These are phyloP conservation scores for Otis tarda DNA, from an alignment of 2,113 vertebrate genomes.

Conservation along the genomic window DNA sequence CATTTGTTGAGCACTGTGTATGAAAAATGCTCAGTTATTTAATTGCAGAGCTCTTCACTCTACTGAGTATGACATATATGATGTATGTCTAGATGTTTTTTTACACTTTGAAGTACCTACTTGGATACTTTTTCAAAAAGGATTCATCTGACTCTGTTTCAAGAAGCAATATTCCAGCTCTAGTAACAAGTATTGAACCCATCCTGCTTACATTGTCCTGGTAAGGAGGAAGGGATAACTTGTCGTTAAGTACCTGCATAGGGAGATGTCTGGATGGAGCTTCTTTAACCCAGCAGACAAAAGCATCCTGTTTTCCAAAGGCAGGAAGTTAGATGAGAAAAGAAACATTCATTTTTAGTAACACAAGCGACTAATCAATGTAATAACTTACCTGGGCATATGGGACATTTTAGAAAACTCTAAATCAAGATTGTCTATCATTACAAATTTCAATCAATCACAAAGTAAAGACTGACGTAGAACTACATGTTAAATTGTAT, in stretches of 20 bases:
- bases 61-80: background rate
- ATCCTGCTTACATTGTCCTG: background rate
- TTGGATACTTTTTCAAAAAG: background rate
- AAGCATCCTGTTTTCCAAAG: background rate
- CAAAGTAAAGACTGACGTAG: background rate
- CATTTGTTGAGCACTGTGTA: background rate
- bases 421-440: background rate
- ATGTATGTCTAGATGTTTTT: background rate
- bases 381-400: background rate
- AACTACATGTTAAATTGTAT: background rate
- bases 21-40: conserved; percentile 11
- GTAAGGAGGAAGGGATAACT: background rate
- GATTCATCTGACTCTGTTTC: background rate
- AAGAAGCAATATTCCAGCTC: background rate
- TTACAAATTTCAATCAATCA: background rate
- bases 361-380: background rate
- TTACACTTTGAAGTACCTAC: background rate
- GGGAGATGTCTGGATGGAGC: background rate
- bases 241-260: background rate
- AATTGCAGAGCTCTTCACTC: background rate
- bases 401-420: background rate
- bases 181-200: background rate
- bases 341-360: background rate
- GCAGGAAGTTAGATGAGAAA: background rate
- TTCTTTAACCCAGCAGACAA: background rate